A percentile compares a stretch with the other conserved stretches of the same genome.
These are phyloP conservation scores for Drosophila meridionalis DNA, from an alignment of 2,888 invertebrate species.

Conservation along the genomic window DNA sequence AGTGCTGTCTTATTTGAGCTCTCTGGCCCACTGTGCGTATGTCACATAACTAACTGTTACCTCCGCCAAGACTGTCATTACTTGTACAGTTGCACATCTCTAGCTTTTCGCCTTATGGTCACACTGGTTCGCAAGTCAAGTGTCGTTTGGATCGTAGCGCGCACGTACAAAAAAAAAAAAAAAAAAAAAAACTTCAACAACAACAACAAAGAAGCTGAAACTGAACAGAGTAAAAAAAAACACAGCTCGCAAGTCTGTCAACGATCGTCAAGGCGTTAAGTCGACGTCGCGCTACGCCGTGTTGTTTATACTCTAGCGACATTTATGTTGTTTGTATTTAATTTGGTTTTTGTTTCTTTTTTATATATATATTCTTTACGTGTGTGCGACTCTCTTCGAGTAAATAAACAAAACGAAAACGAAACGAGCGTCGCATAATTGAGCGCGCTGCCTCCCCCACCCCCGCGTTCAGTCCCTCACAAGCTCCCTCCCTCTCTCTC, in stretches of 20 bases:
- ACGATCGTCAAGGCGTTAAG: slow-evolving; percentile 73
- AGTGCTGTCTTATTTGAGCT: not conserved
- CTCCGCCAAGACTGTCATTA: not conserved
- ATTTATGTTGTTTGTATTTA: slow-evolving; percentile 30
- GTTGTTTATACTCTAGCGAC: slow-evolving; percentile 22
- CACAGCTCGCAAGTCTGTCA: slow-evolving; percentile 63
- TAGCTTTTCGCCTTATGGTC: slow-evolving; percentile 32
- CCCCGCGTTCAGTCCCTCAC: not conserved
- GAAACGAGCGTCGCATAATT: slow-evolving; percentile 39
- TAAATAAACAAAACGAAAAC: slow-evolving; percentile 32
- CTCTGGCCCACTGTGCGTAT: not conserved
- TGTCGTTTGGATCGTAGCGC: slow-evolving; percentile 43
- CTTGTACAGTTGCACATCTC: slow-evolving; percentile 25
- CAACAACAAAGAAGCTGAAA: not conserved
- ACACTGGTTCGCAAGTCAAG: slow-evolving; percentile 41
- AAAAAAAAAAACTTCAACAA: slow-evolving; percentile 4
- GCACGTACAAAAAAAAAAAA: slow-evolving; percentile 27
- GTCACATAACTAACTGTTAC: not conserved
- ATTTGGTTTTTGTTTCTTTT: slow-evolving; percentile 4
- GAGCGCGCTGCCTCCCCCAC: slow-evolving; percentile 3
- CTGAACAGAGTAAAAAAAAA: slow-evolving; percentile 1
- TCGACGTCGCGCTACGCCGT: slow-evolving; percentile 35
- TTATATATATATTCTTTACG: slow-evolving; percentile 55
- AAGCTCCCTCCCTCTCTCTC: not conserved
- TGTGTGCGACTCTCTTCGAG: slow-evolving; percentile 19